Conservation (phyloP, 2,797 vertebrate genomes). For the Echiichthys vipera region DNA sequence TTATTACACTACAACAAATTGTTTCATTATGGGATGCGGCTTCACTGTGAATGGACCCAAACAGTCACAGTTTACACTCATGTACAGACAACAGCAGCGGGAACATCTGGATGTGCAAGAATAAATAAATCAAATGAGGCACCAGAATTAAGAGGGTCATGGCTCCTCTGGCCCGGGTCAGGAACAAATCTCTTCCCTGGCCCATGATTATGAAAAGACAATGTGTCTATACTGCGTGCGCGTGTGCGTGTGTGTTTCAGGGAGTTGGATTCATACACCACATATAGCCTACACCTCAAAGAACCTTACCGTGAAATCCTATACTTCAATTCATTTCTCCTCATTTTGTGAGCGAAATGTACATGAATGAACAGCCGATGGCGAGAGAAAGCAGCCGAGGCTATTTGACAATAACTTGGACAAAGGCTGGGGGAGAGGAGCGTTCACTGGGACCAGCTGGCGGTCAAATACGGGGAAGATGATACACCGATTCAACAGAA, state of each 20-base stretch:
- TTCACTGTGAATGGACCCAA: not conserved
- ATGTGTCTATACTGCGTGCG: not conserved
- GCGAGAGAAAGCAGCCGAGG: not conserved
- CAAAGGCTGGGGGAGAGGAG: constrained; percentile 11
- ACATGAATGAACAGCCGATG: too few species aligned
- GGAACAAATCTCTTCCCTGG: constrained; percentile 1
- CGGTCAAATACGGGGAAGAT: not conserved
- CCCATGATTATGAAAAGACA: not conserved
- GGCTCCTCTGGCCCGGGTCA: not conserved
- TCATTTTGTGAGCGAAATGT: not conserved
- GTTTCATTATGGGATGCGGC: not conserved
- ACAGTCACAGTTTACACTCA: not conserved
- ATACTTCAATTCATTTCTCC: accelerated
- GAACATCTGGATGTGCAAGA: constrained; percentile 36
- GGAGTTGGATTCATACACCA: not conserved
- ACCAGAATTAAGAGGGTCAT: not conserved
- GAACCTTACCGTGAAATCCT: not conserved
- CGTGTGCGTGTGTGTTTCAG: not conserved
- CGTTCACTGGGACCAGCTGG: not conserved
- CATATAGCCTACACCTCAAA: not conserved
- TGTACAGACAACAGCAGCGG: not conserved
- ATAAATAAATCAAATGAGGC: too few species aligned
- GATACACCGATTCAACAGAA: not conserved
- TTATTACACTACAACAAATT: too few species aligned
- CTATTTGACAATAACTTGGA: constrained; percentile 20